Conservation (phyloP, 2,113 vertebrate genomes). For the Myrmecobius fasciatus region DNA sequence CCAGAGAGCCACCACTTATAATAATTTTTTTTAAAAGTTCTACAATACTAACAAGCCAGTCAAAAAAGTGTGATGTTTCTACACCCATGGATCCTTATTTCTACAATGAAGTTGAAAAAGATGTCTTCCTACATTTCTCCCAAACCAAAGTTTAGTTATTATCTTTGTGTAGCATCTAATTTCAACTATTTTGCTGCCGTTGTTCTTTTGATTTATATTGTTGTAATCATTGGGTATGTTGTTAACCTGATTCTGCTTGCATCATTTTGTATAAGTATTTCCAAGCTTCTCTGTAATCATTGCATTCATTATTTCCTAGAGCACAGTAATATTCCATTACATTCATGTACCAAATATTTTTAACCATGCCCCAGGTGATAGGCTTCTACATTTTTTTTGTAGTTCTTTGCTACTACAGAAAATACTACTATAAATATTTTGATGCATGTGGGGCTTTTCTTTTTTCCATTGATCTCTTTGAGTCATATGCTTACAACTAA, state of each 20-base stretch:
- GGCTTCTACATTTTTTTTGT: not conserved
- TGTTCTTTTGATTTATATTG: not conserved
- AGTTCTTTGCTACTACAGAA: not conserved
- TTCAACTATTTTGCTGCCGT: not conserved
- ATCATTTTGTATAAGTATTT: not conserved
- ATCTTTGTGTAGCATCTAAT: not conserved
- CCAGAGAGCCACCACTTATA: no score
- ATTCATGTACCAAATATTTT: not conserved
- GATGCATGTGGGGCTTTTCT: not conserved
- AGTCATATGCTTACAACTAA: not conserved
- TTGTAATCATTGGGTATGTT: not conserved
- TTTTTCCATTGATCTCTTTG: not conserved
- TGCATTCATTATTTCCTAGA: not conserved
- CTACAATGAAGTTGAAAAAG: not conserved
- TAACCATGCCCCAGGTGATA: not conserved
- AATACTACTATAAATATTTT: not conserved
- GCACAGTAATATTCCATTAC: not conserved
- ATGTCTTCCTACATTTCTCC: not conserved
- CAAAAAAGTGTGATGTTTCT: not conserved
- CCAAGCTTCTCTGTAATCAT: not conserved
- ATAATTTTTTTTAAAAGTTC: not conserved
- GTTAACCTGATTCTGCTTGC: not conserved
- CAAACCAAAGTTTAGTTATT: not conserved
- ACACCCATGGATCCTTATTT: not conserved
- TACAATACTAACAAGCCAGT: not conserved